Evolutionary conservation across 1,140 invertebrate species (phyloP).

Genomic region (Nasonia giraulti): DNA sequence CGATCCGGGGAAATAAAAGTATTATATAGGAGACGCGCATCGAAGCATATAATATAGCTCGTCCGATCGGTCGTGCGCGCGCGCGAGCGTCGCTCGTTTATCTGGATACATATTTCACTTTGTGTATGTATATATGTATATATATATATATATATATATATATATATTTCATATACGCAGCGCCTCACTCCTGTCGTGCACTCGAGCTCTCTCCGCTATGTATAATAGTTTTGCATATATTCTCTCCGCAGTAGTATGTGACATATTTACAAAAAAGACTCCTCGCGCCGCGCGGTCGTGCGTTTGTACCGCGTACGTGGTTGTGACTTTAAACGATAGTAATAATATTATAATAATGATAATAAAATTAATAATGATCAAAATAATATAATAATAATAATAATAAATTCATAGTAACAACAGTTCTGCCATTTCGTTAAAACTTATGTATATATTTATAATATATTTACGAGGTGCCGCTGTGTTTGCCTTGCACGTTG

Average conservation of each 20-base stretch:
- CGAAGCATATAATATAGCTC: neutral
- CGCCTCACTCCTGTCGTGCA: neutral
- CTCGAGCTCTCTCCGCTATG: neutral
- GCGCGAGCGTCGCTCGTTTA: neutral
- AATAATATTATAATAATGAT: conserved; percentile 24
- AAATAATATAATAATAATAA: conserved; percentile 43
- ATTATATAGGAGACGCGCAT: neutral
- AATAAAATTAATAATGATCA: conserved; percentile 42
- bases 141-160: conserved; percentile 52
- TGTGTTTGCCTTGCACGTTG: conserved; percentile 65
- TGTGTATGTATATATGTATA: conserved; percentile 30
- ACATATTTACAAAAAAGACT: conserved; percentile 47
- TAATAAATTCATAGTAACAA: conserved; percentile 47
- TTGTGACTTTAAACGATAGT: conserved; percentile 15
- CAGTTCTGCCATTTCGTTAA: conserved; percentile 34
- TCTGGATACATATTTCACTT: neutral
- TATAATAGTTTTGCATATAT: conserved; percentile 54
- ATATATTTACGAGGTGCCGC: conserved; percentile 39
- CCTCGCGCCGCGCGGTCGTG: neutral
- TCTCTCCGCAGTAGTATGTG: conserved; percentile 25
- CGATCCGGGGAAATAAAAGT: neutral
- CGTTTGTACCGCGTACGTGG: conserved; percentile 16
- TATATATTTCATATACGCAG: no score
- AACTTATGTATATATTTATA: neutral
- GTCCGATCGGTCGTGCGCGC: conserved; percentile 8